Evolutionary conservation across 64 coral and sea anemone genomes (phyloP).

Genomic region (Astreopora myriophthalma): DNA sequence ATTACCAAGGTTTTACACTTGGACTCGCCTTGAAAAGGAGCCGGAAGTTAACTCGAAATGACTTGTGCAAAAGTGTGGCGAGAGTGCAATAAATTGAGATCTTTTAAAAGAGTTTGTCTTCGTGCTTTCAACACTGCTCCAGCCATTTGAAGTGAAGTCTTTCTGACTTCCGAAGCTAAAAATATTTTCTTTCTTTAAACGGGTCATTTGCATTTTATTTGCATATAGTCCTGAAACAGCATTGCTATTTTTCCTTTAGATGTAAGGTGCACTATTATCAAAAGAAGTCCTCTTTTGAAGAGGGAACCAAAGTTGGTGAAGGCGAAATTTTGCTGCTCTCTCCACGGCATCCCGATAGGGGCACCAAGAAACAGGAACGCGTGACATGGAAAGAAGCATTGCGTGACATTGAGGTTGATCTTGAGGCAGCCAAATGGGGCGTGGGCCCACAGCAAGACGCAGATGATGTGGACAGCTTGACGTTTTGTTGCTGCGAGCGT

Average conservation of each 20-base stretch:
- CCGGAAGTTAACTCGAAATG: too few relatives aligned
- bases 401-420: constrained; percentile 45
- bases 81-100: too few relatives aligned
- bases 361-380: background rate
- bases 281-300: background rate
- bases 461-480: constrained; percentile 58
- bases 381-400: constrained; percentile 54
- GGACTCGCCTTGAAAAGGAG: too few relatives aligned
- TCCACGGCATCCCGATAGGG: constrained; percentile 27
- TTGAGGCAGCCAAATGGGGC: constrained; percentile 64
- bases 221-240: too few relatives aligned
- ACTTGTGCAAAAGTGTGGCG: too few relatives aligned
- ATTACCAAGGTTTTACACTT: too few relatives aligned
- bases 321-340: constrained; percentile 66
- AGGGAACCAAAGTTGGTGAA: constrained; percentile 32
- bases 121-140: too few relatives aligned
- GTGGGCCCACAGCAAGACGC: constrained; percentile 54
- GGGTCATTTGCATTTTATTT: too few relatives aligned
- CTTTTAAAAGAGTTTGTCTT: too few relatives aligned
- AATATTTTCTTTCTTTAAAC: too few relatives aligned
- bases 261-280: constrained; percentile 79
- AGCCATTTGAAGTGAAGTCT: too few relatives aligned
- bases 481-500: constrained; percentile 81
- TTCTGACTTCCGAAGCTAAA: too few relatives aligned
- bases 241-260: background rate